Base-by-base conservation (phyloP, 2,888 invertebrate species). In the Lasioglossum oenotherae region DNA sequence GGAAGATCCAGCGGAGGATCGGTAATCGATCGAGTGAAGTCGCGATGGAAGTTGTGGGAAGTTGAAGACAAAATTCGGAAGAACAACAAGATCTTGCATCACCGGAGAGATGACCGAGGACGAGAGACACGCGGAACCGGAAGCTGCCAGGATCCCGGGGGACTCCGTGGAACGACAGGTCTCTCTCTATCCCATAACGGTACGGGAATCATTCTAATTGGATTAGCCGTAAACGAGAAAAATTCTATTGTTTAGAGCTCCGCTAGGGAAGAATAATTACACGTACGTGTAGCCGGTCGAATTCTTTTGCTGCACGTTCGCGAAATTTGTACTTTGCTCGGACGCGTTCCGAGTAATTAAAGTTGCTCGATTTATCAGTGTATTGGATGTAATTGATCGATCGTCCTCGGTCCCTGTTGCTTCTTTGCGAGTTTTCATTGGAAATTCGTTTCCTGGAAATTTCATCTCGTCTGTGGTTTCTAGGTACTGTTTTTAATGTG, bases 81-180 rank as follows among this genome's bases (percentile, higher is more conserved):
- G 69, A 23, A 69, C 12, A 41, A 41, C 71, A 31, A 10, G 64
- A 69, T 83, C 41, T 89, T 90, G 87, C 83, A 83, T 64, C 64
- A 80, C 80, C 78, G 81, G 84, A 82, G 84, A 90, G 49, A 94
- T 94, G 93, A 91, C 94, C 14, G 93, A 92, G 78, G 92, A 91
- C 83, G 90, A 90, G 79, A 82, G 85, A 87, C 85, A 86, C 82
- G 74, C 57, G 67, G 79, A 80, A 74, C 75, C 86, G 78, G 85
- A 88, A 77, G 49, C 69, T 19, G 75, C 71, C 74, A 78, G 74
- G 19, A 69, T 78, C 27, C 72, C 81, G 8, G 38, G 83, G 57
- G 87, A 90, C 44, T 81, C 77, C 12, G 83, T 79, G 31, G 86
- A 89, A 64, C 82, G 72, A 35, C 81, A 73, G 41, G 79, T 82